A percentile compares a stretch with the other conserved stretches of the same genome.
Evolutionary conservation across 2,888 invertebrate species (phyloP).

Genomic region (Mimas tiliae): DNA sequence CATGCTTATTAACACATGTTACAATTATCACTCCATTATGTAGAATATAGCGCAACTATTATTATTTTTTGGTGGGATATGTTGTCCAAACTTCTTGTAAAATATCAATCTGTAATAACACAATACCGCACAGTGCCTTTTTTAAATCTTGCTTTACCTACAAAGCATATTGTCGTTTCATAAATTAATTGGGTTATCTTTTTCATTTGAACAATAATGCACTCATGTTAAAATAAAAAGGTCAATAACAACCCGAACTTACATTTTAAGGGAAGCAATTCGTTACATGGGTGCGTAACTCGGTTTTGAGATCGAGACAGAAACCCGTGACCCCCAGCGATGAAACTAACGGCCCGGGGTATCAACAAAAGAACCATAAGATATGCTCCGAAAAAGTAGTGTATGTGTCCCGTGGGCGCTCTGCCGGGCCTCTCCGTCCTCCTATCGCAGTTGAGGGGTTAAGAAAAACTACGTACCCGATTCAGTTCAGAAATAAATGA

Average conservation of each 20-base stretch:
- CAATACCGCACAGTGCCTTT: no score
- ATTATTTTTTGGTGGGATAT: no score
- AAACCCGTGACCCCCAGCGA: constrained; percentile 71
- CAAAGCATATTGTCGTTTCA: no score
- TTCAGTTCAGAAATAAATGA: constrained; percentile 50
- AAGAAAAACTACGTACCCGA: constrained; percentile 43
- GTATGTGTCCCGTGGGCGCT: constrained; percentile 72
- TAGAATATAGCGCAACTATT: no score
- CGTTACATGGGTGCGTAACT: constrained; percentile 34
- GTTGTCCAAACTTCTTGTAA: no score
- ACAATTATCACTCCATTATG: no score
- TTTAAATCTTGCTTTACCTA: no score
- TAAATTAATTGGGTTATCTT: no score
- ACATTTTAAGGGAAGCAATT: constrained; percentile 13
- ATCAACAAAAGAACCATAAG: constrained; percentile 85
- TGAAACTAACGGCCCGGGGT: constrained; percentile 83
- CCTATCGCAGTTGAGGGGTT: constrained; percentile 57
- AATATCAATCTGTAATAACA: no score
- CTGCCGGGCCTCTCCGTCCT: constrained; percentile 53
- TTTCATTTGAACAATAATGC: no score
- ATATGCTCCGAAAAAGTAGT: constrained; percentile 85
- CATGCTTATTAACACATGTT: no score
- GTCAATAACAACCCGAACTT: neutral
- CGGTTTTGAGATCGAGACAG: constrained; percentile 45
- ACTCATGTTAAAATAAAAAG: no score